Base-by-base conservation (phyloP, 1,140 invertebrate species). In the Harlomillsia oculata region DNA sequence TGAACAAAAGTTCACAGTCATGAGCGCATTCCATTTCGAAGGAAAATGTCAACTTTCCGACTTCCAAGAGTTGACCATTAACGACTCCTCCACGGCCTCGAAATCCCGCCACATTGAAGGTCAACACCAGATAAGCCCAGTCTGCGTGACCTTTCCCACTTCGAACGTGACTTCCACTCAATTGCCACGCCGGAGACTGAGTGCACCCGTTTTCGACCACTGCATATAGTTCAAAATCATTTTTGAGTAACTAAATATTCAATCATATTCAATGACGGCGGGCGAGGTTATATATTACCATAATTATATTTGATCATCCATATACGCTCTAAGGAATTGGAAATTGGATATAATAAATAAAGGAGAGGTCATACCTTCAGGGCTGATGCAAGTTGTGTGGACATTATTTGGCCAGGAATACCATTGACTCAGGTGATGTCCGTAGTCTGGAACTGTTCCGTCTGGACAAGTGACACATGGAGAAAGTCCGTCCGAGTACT, bases 361-460 rank as follows among this genome's bases (percentile, higher is more conserved):
- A n/a, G n/a, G n/a, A n/a, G n/a, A n/a, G n/a, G n/a, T n/a, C n/a
- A 58, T 64, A 72, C 72, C 70, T 66, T 73, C 70, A 20, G 69
- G 45, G 30, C 68, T 70, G 62, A 74, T 71, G 62, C 80, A 81
- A 5, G 69, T 69, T 4, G 72, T 66, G 11, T 71, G 67, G 56
- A 81, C 67, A 40, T 72, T 72, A 16, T 67, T 62, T 2, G 80
- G 80, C 66, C 80, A 64, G 14, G 60, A 45, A 37, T 57, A 65
- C 80, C 80, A 82, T 67, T 73, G 72, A 20, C 69, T 70, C 64
- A 75, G 74, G 48, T 73, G 69, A 16, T 78, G 67, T 3, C 74
- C 74, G 53, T 74, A 77, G 29, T 76, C 72, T 5, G 80, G 76
- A 2, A 74, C 72, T 2, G 79, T 79, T 8, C 71, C 72, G 2